Conservation (phyloP, 2,888 invertebrate species). For the Alitta virens region DNA sequence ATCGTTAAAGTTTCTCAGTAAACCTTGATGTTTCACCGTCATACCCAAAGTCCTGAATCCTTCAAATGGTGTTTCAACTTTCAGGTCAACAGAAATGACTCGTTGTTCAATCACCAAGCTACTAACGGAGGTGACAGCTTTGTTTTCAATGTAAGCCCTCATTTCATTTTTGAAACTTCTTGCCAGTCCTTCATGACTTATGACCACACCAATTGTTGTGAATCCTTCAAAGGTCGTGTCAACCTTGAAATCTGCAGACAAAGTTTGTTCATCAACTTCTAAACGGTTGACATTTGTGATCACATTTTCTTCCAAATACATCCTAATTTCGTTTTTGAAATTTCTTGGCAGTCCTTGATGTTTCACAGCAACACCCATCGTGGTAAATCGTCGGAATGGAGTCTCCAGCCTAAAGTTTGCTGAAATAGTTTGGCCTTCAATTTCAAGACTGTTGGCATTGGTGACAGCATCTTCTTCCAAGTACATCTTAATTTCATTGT, state of each 20-base stretch:
- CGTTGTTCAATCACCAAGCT: not conserved
- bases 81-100: not conserved
- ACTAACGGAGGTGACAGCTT: too few relatives aligned
- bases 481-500: not conserved
- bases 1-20: not conserved
- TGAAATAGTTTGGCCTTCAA: not conserved
- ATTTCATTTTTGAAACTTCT: too few relatives aligned
- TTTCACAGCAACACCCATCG: slow-evolving; percentile 2
- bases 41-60: not conserved
- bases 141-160: too few relatives aligned
- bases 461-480: not conserved
- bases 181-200: too few relatives aligned
- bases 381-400: not conserved
- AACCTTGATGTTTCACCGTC: not conserved
- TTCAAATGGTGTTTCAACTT: not conserved
- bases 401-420: not conserved
- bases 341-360: slow-evolving; percentile 18
- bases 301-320: too few relatives aligned
- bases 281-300: too few relatives aligned
- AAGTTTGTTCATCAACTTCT: too few relatives aligned
- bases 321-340: slow-evolving; percentile 15
- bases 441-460: not conserved
- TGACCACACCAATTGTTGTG: too few relatives aligned
- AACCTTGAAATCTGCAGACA: too few relatives aligned
- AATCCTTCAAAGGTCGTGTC: too few relatives aligned